Evolutionary conservation across 2,797 vertebrate species (phyloP), one percentile per base, ranked within the genome.

Genomic region (Bradypus variegatus): DNA sequence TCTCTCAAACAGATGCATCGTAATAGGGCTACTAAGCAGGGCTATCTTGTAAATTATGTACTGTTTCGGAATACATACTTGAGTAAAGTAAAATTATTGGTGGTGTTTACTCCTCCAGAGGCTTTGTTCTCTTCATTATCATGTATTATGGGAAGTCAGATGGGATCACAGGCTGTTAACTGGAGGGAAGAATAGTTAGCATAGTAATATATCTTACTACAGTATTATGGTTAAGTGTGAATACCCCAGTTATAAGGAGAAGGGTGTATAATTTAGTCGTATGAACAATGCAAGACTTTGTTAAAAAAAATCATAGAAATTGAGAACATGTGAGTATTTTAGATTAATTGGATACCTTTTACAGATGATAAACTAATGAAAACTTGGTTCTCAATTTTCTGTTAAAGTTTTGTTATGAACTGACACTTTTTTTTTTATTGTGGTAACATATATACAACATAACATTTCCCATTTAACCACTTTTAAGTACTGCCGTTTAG

Each of bases 101-200:
- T 73, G 58, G 36, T 88, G 75, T 19, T 80, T 87, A 62, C 70
- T 58, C 38, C 21, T 75, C 81, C 81, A 38, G 86, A 94, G 96
- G 81, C 96, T 97, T 97, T 97, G 96, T 97, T 97, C 95, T 96
- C 93, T 91, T 94, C 77, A 89, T 95, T 96, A 95, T 96, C 95
- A 38, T 96, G 94, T 96, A 94, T 95, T 97, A 89, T 87, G 94
- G 95, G 95, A 96, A 96, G 96, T 97, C 83, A 79, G 94, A 94
- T 92, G 96, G 94, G 95, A 95, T 96, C 93, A 88, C 91, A 93
- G 96, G 73, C 88, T 95, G 93, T 94, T 96, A 92, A 60, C 94
- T 94, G 91, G 93, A 95, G 77, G 94, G 91, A 92, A 50, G 94
- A 78, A 78, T 27, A 96, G 96, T 97, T 96, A 96, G 94, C 93